These are phyloP conservation scores for Sarotherodon lohbergeri DNA, from an alignment of 2,113 vertebrate genomes.

Conservation along the genomic window DNA sequence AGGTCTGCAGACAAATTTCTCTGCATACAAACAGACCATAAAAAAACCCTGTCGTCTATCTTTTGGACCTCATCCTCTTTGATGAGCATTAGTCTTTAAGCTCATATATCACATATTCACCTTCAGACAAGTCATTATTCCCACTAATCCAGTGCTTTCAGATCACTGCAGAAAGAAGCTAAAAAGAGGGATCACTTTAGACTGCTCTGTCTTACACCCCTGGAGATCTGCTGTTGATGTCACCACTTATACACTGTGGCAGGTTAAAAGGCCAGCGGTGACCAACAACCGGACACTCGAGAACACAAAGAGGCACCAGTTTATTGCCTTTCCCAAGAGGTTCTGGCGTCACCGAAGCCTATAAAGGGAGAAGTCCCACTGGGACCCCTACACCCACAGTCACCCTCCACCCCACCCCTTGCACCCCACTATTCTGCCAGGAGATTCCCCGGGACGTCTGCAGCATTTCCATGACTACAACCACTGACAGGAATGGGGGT, in stretches of 20 bases:
- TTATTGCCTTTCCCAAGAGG: conserved; percentile 75
- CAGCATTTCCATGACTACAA: conserved; percentile 70
- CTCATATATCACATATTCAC: conserved; percentile 30
- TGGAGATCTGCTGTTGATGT: conserved; percentile 52
- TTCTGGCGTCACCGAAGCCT: conserved; percentile 70
- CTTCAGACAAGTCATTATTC: conserved; percentile 19
- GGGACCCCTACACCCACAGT: conserved; percentile 56
- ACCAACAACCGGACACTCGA: conserved; percentile 60
- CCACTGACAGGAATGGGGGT: conserved; percentile 42
- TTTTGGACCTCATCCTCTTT: neutral
- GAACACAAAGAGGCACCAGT: conserved; percentile 67
- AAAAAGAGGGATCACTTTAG: conserved; percentile 17
- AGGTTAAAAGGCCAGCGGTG: conserved; percentile 61
- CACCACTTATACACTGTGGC: conserved; percentile 38
- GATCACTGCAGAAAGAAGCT: conserved; percentile 6
- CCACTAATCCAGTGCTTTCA: conserved; percentile 10
- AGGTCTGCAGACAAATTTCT: neutral
- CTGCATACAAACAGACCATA: neutral
- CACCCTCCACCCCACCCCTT: conserved; percentile 47
- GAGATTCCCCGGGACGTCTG: conserved; percentile 61
- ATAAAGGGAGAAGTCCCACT: conserved; percentile 74
- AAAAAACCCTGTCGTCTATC: neutral
- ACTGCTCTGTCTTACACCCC: conserved; percentile 1
- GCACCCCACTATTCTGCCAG: conserved; percentile 56
- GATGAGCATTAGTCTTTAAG: neutral